These are phyloP conservation scores for Pygocentrus nattereri DNA, from an alignment of 2,797 vertebrate species.

Conservation along the genomic window DNA sequence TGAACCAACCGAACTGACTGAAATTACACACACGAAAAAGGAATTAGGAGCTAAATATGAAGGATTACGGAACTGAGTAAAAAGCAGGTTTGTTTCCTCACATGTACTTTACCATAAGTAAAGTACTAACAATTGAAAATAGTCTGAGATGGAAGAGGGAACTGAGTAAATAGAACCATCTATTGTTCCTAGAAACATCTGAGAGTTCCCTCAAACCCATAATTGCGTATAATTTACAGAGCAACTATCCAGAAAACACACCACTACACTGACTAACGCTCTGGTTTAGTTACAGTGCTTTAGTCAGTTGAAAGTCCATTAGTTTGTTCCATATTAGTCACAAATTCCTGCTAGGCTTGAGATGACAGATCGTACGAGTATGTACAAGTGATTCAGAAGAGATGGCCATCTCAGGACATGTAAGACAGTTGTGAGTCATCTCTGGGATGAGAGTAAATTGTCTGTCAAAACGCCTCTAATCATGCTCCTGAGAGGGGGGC, in stretches of 20 bases:
- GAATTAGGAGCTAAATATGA: too few species aligned
- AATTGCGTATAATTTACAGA: neutral
- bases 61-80: too few species aligned
- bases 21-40: too few species aligned
- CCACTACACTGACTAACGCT: neutral
- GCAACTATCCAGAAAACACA: neutral
- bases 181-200: too few species aligned
- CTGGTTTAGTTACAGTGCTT: neutral
- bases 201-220: neutral
- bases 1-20: too few species aligned
- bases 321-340: neutral
- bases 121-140: neutral
- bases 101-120: neutral
- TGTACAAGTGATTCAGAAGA: conserved; percentile 31
- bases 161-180: neutral
- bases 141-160: neutral
- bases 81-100: neutral
- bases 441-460: conserved; percentile 30
- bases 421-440: conserved; percentile 10
- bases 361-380: conserved; percentile 15
- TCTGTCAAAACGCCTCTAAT: conserved; percentile 5
- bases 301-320: neutral
- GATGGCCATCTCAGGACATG: conserved; percentile 7
- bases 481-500: neutral
- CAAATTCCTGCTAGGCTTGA: neutral